These are phyloP conservation scores for Hydropsyche tenuis DNA, from an alignment of 1,140 invertebrate species.

Conservation along the genomic window DNA sequence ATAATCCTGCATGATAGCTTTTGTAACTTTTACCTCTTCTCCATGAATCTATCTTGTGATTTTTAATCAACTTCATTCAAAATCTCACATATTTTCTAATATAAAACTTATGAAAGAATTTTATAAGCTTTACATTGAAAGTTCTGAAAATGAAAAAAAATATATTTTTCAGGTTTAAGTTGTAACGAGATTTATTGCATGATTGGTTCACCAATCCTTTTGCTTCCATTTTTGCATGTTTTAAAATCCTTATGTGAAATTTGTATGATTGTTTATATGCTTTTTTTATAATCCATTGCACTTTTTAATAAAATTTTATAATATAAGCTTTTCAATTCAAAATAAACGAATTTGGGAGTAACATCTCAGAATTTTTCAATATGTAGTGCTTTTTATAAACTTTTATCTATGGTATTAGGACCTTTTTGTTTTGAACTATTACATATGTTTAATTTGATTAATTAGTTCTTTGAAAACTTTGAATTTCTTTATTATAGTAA, in stretches of 20 bases:
- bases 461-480: neutral
- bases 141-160: too few relatives aligned
- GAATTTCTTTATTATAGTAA: neutral
- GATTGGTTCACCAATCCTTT: constrained; percentile 51
- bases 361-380: constrained; percentile 4
- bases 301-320: constrained; percentile 32
- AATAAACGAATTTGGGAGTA: constrained; percentile 24
- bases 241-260: neutral
- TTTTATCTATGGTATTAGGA: neutral
- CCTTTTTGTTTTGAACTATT: neutral
- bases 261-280: constrained; percentile 10
- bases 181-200: constrained; percentile 69
- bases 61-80: too few relatives aligned
- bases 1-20: constrained; percentile 43
- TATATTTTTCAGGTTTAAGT: constrained; percentile 52
- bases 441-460: neutral
- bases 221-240: constrained; percentile 5
- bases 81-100: too few relatives aligned
- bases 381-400: neutral
- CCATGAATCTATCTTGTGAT: neutral
- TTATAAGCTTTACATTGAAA: too few relatives aligned
- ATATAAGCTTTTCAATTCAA: constrained; percentile 30
- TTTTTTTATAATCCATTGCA: constrained; percentile 48
- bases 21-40: constrained; percentile 32
- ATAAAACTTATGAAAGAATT: too few relatives aligned